Conservation (phyloP, 1,140 invertebrate genomes). For the Drosophila melanica region DNA sequence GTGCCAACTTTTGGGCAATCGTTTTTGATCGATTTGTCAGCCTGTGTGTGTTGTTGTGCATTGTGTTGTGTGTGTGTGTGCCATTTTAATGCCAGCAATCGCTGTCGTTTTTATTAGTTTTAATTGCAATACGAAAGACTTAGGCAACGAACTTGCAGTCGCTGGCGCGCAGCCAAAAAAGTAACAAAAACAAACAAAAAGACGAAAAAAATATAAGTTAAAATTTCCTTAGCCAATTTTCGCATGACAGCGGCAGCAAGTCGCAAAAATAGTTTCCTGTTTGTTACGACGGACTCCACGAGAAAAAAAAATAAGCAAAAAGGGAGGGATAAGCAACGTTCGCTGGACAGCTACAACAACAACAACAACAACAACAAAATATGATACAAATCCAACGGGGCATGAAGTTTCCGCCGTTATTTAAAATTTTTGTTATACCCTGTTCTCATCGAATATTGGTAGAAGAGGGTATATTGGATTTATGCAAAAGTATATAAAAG, state of each 20-base stretch:
- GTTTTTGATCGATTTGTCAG: conserved; percentile 44
- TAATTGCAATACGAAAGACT: conserved; percentile 64
- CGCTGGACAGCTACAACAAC: conserved; percentile 37
- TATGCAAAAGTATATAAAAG: neutral
- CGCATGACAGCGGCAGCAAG: conserved; percentile 43
- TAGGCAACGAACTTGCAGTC: conserved; percentile 74
- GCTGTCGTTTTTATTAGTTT: neutral
- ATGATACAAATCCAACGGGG: conserved; percentile 57
- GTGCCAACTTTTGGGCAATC: conserved; percentile 37
- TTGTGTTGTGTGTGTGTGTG: conserved; percentile 15
- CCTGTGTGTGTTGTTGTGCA: neutral
- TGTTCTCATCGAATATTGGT: too few relatives aligned
- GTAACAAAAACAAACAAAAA: conserved; percentile 11
- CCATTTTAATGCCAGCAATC: conserved; percentile 27
- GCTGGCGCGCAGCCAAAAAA: conserved; percentile 32
- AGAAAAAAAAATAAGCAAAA: conserved; percentile 35
- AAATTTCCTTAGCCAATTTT: conserved; percentile 79
- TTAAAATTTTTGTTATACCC: conserved; percentile 6
- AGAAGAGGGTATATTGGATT: neutral
- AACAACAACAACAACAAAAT: conserved; percentile 18
- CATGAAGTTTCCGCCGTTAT: conserved; percentile 73
- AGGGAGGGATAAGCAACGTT: conserved; percentile 57
- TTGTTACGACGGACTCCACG: conserved; percentile 64
- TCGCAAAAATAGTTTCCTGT: conserved; percentile 69
- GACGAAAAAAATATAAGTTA: conserved; percentile 15